A percentile compares a stretch with the other conserved stretches of the same genome.
These are phyloP conservation scores for Pogonomyrmex barbatus DNA, from an alignment of 1,140 invertebrate species.

Conservation along the genomic window DNA sequence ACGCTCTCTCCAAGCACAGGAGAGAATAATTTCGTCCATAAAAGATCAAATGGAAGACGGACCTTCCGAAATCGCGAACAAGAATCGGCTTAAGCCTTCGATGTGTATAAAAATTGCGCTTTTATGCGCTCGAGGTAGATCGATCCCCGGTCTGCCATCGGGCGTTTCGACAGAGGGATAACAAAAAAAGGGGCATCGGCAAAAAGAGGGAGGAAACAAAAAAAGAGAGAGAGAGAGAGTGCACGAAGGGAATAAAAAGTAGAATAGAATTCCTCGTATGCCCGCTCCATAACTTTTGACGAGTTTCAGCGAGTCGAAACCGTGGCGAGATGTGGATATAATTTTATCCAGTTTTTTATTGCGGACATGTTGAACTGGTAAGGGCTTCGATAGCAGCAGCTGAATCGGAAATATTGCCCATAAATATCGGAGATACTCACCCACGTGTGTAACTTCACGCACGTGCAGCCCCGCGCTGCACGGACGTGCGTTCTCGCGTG, in stretches of 20 bases:
- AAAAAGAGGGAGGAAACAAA: conserved; percentile 51
- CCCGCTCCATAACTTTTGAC: conserved; percentile 83
- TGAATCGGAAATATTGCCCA: conserved; percentile 86
- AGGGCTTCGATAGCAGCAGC: conserved; percentile 85
- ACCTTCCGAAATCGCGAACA: conserved; percentile 38
- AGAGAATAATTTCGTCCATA: conserved; percentile 6
- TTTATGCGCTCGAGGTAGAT: conserved; percentile 75
- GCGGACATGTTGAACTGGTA: conserved; percentile 86
- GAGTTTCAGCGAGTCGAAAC: conserved; percentile 82
- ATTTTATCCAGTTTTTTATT: conserved; percentile 86
- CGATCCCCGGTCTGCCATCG: conserved; percentile 67
- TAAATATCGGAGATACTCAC: conserved; percentile 85
- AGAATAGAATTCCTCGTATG: conserved; percentile 76
- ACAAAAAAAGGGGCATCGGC: conserved; percentile 71
- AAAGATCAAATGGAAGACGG: conserved; percentile 20
- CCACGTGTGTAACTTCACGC: conserved; percentile 75
- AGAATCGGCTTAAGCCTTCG: conserved; percentile 66
- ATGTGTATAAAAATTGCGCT: conserved; percentile 64
- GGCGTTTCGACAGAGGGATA: conserved; percentile 68
- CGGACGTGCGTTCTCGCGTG: conserved; percentile 47
- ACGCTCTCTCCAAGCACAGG: not conserved
- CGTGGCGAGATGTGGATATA: conserved; percentile 84
- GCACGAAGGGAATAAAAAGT: conserved; percentile 56
- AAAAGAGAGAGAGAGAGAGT: not conserved
- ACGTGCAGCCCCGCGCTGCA: conserved; percentile 66